Percentiles rank a stretch among this genome's conserved stretches.
Conservation (phyloP, 2,888 invertebrate species). For the Diarsia brunnea region DNA sequence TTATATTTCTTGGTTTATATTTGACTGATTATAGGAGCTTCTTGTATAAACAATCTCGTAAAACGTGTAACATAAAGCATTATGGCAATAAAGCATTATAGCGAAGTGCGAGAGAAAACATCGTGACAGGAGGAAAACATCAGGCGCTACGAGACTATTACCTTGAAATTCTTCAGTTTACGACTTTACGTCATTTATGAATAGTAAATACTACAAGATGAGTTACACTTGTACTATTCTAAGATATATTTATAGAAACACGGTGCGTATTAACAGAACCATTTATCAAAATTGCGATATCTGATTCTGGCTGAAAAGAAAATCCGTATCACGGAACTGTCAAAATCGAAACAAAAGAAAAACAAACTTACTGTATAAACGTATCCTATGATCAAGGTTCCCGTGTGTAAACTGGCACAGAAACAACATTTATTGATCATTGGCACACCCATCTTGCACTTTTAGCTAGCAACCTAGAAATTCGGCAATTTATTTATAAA, state of each 20-base stretch:
- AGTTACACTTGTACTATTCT: neutral
- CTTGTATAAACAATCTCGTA: neutral
- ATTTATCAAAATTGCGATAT: neutral
- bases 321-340: slow-evolving; percentile 7
- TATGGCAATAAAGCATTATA: slow-evolving; percentile 28
- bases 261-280: neutral
- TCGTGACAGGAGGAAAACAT: slow-evolving; percentile 46
- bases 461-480: slow-evolving; percentile 43
- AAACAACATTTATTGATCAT: slow-evolving; percentile 85
- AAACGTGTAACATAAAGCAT: neutral
- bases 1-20: neutral
- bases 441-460: slow-evolving; percentile 82
- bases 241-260: slow-evolving; percentile 8
- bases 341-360: slow-evolving; percentile 25
- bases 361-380: slow-evolving; percentile 82
- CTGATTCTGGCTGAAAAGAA: slow-evolving; percentile 21
- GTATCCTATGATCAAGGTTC: slow-evolving; percentile 85
- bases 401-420: slow-evolving; percentile 81
- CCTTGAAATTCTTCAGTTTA: slow-evolving; percentile 47
- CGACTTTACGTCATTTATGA: slow-evolving; percentile 33
- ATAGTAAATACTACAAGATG: slow-evolving; percentile 27
- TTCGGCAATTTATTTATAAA: slow-evolving; percentile 55
- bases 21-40: neutral
- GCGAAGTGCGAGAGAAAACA: neutral
- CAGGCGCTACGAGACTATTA: slow-evolving; percentile 50